Evolutionary conservation across 1,140 invertebrate species (phyloP), one percentile per base, ranked within the genome.

Genomic region (Araneus ventricosus): DNA sequence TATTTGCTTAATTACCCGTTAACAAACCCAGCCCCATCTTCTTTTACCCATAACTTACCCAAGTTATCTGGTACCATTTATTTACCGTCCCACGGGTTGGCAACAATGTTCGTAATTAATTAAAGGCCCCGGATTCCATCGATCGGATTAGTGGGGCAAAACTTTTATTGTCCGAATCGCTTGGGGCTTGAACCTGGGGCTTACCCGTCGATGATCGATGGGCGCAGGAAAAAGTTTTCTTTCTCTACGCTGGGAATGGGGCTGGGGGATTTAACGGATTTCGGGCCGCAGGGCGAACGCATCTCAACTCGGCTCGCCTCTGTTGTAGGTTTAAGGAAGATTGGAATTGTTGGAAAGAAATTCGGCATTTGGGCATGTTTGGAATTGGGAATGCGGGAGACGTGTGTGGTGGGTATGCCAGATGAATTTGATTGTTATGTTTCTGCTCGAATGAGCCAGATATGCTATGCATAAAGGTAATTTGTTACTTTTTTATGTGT

Each of bases 121-220:
- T 37, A 37, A 37, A 34, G 70, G 27, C 34, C 70, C 34, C 7
- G 14, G 70, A 75, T 75, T 30, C 70, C 17, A 75, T 75, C 70
- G 70, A 75, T 75, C 70, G 17, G 70, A 75, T 75, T 75, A 75
- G 27, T 20, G 67, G 30, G 70, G 70, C 30, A 17, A 75, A 75
- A 75, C 70, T 75, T 75, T 75, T 75, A 75, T 75, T 75, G 70
- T 75, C 70, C 30, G 70, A 34, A 75, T 75, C 70, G 70, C 70
- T 20, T 75, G 70, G 70, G 70, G 63, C 63, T 70, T 70, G 20
- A 61, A 61, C n/a, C n/a, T 27, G 27, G 63, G 70, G 27, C 30
- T 75, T 34, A 34, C 30, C 70, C 70, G 27, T 37, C 30, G 27
- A 75, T 75, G 70, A 75, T 75, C 70, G 70, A 75, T 75, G 70